Base-by-base conservation (phyloP, 2,113 vertebrate genomes). In the Gymnorhina tibicen region DNA sequence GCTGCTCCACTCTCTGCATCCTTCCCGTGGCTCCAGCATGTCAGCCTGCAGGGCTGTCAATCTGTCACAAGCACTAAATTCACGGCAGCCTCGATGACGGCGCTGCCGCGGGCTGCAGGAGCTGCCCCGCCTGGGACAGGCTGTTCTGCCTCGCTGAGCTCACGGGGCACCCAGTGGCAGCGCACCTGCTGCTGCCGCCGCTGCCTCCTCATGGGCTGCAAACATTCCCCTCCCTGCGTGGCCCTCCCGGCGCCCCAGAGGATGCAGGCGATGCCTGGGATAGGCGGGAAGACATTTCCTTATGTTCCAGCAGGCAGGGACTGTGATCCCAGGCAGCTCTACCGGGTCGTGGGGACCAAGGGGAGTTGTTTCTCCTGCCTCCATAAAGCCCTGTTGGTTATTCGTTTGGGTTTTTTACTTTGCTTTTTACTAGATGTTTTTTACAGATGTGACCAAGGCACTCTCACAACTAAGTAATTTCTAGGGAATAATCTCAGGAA, bases 261-360 rank as follows among this genome's bases (percentile, higher is more conserved):
- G 39, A 72, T 52, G 64, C 72, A 35, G 35, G 44, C 17, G 9
- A 28, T 1, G 2, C 49, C n/a, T 19, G 39, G 52, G 15, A 46
- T 14, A 13, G 35, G 33, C 0, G 0, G 67, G 23, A 55, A 62
- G 18, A 22, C 0, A 3, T 19, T 60, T 56, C 44, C 11, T 33
- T 6, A 10, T 33, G 37, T 64, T 90, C 62, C 2, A 4, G 46
- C 56, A 39, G 85, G 66, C 41, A 28, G 58, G 33, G 56, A 21
- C 33, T 23, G 37, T 8, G 46, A 79, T 63, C 47, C 41, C 47
- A 63, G 14, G 41, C 32, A 81, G 72, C 59, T 52, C 62, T 42
- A 3, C 24, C 0, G 4, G 16, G 46, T 52, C 28, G 1, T 0
- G 9, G 35, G 16, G 26, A 10, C 7, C 4, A 3, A 13, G 35